Conservation (phyloP, 1,140 invertebrate genomes). For the Polyergus mexicanus region DNA sequence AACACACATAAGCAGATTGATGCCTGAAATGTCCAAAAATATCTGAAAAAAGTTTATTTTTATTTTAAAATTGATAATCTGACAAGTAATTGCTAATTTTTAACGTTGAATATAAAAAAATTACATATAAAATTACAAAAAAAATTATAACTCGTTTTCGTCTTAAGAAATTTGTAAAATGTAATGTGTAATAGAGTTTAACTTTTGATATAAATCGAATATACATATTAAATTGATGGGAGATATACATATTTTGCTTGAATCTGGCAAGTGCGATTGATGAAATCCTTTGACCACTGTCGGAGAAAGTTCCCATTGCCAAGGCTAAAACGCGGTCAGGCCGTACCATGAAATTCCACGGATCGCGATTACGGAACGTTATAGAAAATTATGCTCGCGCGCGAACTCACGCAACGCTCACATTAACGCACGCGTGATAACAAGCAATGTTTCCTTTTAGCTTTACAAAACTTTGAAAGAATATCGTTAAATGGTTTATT, state of each 20-base stretch:
- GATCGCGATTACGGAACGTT: slow-evolving; percentile 24
- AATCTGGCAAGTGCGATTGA: slow-evolving; percentile 30
- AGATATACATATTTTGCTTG: too few relatives aligned
- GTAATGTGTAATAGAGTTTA: too few relatives aligned
- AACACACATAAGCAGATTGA: background rate
- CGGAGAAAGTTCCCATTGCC: slow-evolving; percentile 77
- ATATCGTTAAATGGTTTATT: background rate
- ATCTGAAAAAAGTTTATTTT: background rate
- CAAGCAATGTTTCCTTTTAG: background rate
- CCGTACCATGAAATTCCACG: slow-evolving; percentile 56
- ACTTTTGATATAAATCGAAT: too few relatives aligned
- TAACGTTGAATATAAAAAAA: too few relatives aligned
- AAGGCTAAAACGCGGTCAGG: slow-evolving; percentile 77
- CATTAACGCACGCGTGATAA: background rate
- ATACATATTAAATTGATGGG: too few relatives aligned
- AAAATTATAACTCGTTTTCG: too few relatives aligned
- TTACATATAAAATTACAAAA: background rate
- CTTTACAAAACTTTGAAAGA: background rate
- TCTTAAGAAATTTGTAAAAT: too few relatives aligned
- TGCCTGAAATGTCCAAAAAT: background rate
- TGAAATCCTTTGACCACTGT: slow-evolving; percentile 56
- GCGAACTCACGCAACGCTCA: background rate
- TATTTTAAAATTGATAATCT: too few relatives aligned
- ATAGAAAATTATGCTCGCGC: background rate
- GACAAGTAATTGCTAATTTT: too few relatives aligned